Evolutionary conservation across 2,113 vertebrate genomes (phyloP).

Genomic region (Bambusicola thoracicus): DNA sequence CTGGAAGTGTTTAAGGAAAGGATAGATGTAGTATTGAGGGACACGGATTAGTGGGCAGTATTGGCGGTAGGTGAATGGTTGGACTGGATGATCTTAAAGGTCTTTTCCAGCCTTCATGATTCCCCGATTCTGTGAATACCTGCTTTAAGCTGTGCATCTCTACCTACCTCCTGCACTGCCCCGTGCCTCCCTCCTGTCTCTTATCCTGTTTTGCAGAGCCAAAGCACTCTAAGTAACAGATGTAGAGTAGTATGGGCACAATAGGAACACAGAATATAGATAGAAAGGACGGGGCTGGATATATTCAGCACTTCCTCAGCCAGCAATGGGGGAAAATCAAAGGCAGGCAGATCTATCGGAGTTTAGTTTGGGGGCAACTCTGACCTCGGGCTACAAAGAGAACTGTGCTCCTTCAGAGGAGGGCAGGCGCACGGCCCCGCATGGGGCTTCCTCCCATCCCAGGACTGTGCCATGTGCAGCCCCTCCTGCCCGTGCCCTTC

Average conservation of each 20-base stretch:
- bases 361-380: neutral
- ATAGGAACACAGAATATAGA: neutral
- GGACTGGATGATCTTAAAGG: too few relatives aligned
- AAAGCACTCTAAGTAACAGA: neutral
- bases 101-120: too few relatives aligned
- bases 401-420: neutral
- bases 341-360: neutral
- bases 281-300: rapidly evolving
- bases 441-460: rapidly evolving
- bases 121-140: neutral
- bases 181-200: rapidly evolving
- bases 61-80: too few relatives aligned
- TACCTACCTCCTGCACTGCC: neutral
- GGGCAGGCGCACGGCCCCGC: neutral
- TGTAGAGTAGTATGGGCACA: neutral
- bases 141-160: neutral
- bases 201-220: neutral
- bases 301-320: rapidly evolving
- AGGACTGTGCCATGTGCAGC: neutral
- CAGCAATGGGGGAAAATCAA: neutral
- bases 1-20: too few relatives aligned
- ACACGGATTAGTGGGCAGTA: too few relatives aligned
- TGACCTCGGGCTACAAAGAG: neutral
- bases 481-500: neutral
- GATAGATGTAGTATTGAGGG: too few relatives aligned